Evolutionary conservation across 2,888 invertebrate species (phyloP).

Genomic region (Hypena proboscidalis): DNA sequence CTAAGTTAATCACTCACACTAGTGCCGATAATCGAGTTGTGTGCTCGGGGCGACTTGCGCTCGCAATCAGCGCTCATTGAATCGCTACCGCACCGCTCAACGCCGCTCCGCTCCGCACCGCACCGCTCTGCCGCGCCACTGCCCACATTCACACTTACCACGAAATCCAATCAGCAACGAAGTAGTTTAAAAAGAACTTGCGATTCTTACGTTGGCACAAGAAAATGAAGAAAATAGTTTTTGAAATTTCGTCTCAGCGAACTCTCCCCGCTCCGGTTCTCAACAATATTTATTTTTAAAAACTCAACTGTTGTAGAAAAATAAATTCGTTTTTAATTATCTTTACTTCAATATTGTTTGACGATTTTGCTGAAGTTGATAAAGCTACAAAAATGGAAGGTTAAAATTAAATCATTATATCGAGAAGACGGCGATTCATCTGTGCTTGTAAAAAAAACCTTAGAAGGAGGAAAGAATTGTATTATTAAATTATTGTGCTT

Average conservation of each 20-base stretch:
- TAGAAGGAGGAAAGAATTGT: slow-evolving; percentile 1
- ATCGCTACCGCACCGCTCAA: slow-evolving; percentile 16
- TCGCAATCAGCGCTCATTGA: slow-evolving; percentile 59
- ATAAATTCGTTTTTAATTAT: slow-evolving; percentile 2
- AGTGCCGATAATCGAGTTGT: slow-evolving; percentile 47
- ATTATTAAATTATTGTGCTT: slow-evolving; percentile 23
- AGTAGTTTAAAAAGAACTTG: slow-evolving; percentile 38
- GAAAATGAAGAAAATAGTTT: slow-evolving; percentile 27
- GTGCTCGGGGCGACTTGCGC: slow-evolving; percentile 32
- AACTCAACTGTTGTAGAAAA: neutral
- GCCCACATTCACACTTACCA: slow-evolving; percentile 37
- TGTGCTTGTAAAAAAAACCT: slow-evolving; percentile 7
- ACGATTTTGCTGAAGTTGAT: neutral
- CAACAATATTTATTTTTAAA: slow-evolving; percentile 10
- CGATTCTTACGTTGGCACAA: slow-evolving; percentile 20
- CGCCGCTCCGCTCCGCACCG: slow-evolving; percentile 11
- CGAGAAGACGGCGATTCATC: neutral
- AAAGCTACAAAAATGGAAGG: no score
- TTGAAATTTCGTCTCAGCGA: slow-evolving; percentile 4
- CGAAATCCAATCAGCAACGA: slow-evolving; percentile 45
- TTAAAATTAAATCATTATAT: neutral
- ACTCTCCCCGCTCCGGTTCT: neutral
- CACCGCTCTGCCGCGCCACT: slow-evolving; percentile 12
- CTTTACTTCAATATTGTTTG: slow-evolving; percentile 6
- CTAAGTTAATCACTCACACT: slow-evolving; percentile 44